Base-by-base conservation (phyloP, 64 coral and sea anemone species). In the Stichodactyla mertensii region DNA sequence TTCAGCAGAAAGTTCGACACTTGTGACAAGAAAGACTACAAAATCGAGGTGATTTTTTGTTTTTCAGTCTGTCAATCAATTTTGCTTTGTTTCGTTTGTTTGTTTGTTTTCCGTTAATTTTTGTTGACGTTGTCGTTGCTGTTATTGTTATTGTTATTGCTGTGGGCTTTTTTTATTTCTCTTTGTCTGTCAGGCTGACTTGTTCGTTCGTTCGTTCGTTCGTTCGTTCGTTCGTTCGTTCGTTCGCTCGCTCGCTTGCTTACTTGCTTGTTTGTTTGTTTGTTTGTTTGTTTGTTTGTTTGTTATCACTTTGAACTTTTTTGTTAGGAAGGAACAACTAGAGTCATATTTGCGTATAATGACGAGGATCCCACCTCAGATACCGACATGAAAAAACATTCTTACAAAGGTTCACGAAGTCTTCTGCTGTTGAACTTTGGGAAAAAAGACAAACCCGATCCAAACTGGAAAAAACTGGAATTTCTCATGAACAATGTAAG, bases 241-340 rank as follows among this genome's bases (percentile, higher is more conserved):
- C 28, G 28, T 31, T 31, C 1, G 28, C 1, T 31, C 28, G 28
- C 1, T 31, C 28, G 28, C 1, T 31, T 1, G 28, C 28, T 31
- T 31, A 1, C 28, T 1, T 31, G 28, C 28, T 31, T 31, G 28
- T 1, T 31, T 31, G 1, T 1, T 31, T 31, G 28, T 31, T 31
- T 31, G 28, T 31, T 31, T 31, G 36, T 45, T 45, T 45, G 1
- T 45, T 45, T 64, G 5, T 64, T 64, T 16, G 7, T 66, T 66
- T 22, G 19, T 69, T 45, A 45, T 45, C 36, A 45, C 1, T 45
- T 45, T 45, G 0, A 45, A 45, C 36, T 45, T 45, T 45, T 45
- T 45, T 45, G 36, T 45, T 45, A 91, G 89, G 64, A 77, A 55
- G 89, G 89, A 52, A 91, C 89, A 10, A 91, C 89, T 27, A 91